These are phyloP conservation scores for Enteromius treurensis DNA, from an alignment of 2,797 vertebrate species.

Conservation along the genomic window DNA sequence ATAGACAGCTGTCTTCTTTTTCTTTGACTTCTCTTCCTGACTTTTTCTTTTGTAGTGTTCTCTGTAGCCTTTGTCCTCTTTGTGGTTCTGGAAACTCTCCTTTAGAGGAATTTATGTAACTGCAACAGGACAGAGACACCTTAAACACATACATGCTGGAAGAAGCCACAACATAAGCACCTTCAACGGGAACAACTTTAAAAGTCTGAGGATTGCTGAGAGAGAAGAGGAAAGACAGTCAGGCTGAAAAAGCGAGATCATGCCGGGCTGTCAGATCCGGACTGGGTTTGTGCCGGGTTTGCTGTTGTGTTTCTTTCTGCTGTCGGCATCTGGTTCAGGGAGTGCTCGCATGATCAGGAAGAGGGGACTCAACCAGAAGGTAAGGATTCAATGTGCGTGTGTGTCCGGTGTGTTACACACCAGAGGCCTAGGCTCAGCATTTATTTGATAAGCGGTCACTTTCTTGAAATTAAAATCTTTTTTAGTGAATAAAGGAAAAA, in stretches of 20 bases:
- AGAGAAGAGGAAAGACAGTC: conserved; percentile 39
- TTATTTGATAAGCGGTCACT: not conserved
- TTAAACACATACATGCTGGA: conserved; percentile 36
- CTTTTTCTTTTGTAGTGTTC: conserved; percentile 46
- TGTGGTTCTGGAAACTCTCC: conserved; percentile 21
- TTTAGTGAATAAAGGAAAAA: too few relatives aligned
- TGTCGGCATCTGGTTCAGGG: conserved; percentile 66
- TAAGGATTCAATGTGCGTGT: conserved; percentile 60
- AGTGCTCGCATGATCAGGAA: conserved; percentile 73
- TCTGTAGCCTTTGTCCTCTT: conserved; percentile 58
- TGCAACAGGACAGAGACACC: conserved; percentile 38
- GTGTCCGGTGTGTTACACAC: conserved; percentile 5
- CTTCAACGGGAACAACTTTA: conserved; percentile 36
- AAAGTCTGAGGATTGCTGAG: conserved; percentile 59
- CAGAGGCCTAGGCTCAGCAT: not conserved
- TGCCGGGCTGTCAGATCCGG: conserved; percentile 61
- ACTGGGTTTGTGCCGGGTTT: conserved; percentile 60
- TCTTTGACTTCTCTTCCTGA: conserved; percentile 6
- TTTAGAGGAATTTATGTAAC: conserved; percentile 22
- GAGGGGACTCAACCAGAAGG: conserved; percentile 80
- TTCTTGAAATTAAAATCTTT: not conserved
- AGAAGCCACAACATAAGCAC: conserved; percentile 52
- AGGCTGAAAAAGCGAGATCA: conserved; percentile 52
- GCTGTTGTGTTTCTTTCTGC: conserved; percentile 72
- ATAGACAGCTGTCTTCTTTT: conserved; percentile 47